A percentile compares a stretch with the other conserved stretches of the same genome.
phyloP scores from a whole-genome alignment of 2,888 invertebrate genomes.

The Melitaea athalia region DNA sequence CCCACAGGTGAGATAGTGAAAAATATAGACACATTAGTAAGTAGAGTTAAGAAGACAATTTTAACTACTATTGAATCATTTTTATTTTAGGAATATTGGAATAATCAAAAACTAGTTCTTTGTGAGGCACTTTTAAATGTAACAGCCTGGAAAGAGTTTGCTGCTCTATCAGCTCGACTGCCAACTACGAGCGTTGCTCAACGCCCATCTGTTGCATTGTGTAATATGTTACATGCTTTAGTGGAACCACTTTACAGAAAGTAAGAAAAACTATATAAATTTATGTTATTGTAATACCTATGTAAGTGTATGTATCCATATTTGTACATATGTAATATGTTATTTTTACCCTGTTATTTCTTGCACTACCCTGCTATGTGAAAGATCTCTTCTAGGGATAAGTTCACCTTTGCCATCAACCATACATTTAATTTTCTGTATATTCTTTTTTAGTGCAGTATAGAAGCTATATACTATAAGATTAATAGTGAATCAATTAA shows the following conservation, averaged over 20 bases:
- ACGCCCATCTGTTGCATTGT: conserved; percentile 89
- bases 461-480: no score
- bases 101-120: conserved; percentile 96
- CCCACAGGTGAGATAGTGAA: conserved; percentile 76
- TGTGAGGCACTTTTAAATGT: conserved; percentile 93
- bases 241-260: conserved; percentile 93
- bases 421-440: no score
- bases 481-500: background rate
- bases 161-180: conserved; percentile 89
- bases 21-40: no score
- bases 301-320: no score
- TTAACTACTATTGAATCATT: background rate
- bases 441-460: no score
- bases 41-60: no score
- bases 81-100: conserved; percentile 71
- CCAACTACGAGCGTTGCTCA: conserved; percentile 91
- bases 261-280: conserved; percentile 61
- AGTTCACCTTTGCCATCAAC: no score
- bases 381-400: no score
- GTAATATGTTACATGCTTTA: conserved; percentile 90
- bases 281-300: background rate
- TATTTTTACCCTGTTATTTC: no score
- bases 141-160: conserved; percentile 95
- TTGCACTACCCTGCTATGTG: no score
- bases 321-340: no score